phyloP scores from a whole-genome alignment of 2,113 vertebrate species.

The Rallus limicola region DNA sequence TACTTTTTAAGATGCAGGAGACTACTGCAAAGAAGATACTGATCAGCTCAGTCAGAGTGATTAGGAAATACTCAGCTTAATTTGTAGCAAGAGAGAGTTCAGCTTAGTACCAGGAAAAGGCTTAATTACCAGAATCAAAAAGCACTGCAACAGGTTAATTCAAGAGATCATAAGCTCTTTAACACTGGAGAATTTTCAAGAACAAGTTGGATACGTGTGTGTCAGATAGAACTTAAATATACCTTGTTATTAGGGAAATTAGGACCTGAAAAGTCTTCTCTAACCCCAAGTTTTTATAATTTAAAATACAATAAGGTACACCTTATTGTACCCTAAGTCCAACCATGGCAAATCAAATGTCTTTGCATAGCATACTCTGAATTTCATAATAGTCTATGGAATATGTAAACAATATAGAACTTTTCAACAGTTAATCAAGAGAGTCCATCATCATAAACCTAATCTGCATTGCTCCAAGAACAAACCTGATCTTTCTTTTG shows the following conservation, averaged over 20 bases:
- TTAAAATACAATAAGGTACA: neutral
- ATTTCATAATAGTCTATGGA: neutral
- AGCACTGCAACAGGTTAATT: neutral
- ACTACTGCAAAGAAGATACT: neutral
- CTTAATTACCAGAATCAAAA: neutral
- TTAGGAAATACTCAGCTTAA: neutral
- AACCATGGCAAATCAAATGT: neutral
- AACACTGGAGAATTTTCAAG: neutral
- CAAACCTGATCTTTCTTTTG: neutral
- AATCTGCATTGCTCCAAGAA: neutral
- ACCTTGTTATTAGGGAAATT: neutral
- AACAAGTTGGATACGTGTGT: neutral
- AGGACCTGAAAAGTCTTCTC: neutral
- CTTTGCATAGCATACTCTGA: neutral
- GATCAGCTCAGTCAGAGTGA: neutral
- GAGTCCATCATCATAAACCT: neutral
- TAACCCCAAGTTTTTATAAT: neutral
- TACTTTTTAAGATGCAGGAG: neutral
- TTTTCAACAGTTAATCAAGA: neutral
- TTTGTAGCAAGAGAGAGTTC: neutral
- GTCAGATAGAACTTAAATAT: neutral
- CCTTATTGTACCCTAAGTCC: neutral
- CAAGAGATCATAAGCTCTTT: neutral
- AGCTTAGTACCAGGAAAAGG: neutral
- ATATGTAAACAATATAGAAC: neutral